phyloP scores from a whole-genome alignment of 2,888 invertebrate genomes.

The Odontocerum albicorne region DNA sequence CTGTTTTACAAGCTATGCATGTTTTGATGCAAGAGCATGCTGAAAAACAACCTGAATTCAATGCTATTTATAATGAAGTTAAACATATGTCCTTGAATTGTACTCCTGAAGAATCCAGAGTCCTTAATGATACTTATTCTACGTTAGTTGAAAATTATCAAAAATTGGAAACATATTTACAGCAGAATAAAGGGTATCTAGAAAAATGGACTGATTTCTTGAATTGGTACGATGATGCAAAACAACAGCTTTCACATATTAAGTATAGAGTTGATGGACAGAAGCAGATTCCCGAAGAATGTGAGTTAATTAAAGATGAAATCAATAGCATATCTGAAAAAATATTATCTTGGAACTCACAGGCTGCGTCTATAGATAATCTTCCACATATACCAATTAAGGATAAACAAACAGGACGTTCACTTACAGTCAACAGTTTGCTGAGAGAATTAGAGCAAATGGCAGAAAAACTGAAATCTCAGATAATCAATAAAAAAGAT shows the following conservation, averaged over 20 bases:
- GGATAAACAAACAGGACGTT: slow-evolving; percentile 70
- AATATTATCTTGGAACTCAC: slow-evolving; percentile 70
- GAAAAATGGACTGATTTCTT: slow-evolving; percentile 84
- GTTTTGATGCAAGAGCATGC: slow-evolving; percentile 81
- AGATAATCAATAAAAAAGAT: slow-evolving; percentile 67
- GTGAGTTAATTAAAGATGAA: slow-evolving; percentile 70
- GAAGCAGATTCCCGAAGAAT: slow-evolving; percentile 69
- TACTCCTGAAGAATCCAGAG: slow-evolving; percentile 72
- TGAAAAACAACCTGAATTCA: slow-evolving; percentile 77
- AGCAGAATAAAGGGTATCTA: slow-evolving; percentile 71
- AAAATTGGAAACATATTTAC: slow-evolving; percentile 71
- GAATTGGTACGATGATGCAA: slow-evolving; percentile 79
- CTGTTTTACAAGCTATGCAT: slow-evolving; percentile 76
- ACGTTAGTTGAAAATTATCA: slow-evolving; percentile 77
- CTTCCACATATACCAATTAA: slow-evolving; percentile 68
- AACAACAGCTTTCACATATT: slow-evolving; percentile 76
- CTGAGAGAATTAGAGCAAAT: slow-evolving; percentile 74
- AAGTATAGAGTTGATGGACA: slow-evolving; percentile 79
- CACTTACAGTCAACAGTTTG: slow-evolving; percentile 70
- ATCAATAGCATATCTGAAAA: slow-evolving; percentile 68
- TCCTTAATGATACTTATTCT: slow-evolving; percentile 74
- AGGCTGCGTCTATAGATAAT: slow-evolving; percentile 68
- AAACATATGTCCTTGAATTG: slow-evolving; percentile 72
- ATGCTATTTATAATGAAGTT: slow-evolving; percentile 79
- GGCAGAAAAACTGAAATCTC: slow-evolving; percentile 65